A percentile compares a stretch with the other conserved stretches of the same genome.
Conservation (phyloP, 2,113 vertebrate genomes). For the Rattus rattus region DNA sequence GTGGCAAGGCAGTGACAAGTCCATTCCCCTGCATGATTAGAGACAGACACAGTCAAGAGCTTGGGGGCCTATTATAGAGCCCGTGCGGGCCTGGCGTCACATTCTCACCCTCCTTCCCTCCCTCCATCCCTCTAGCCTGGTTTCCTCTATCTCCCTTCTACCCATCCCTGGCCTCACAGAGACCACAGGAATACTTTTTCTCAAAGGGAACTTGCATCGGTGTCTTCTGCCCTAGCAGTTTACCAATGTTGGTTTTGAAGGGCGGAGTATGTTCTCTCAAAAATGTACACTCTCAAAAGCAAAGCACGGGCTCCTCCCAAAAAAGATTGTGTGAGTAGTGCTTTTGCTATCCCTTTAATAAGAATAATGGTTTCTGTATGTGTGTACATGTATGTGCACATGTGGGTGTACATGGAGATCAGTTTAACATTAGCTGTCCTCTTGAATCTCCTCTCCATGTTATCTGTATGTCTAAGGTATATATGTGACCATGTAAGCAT, state of each 20-base stretch:
- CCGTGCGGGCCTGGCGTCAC: accelerated
- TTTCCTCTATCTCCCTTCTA: not conserved
- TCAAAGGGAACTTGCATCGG: not conserved
- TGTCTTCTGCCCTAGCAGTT: not conserved
- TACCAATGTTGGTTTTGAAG: not conserved
- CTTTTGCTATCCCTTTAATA: not conserved
- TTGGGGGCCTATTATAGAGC: not conserved
- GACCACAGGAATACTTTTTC: not conserved
- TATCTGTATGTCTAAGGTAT: not conserved
- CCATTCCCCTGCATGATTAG: not conserved
- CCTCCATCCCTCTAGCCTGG: not conserved
- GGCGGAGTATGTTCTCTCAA: not conserved
- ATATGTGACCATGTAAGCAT: not conserved
- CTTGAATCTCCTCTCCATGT: not conserved
- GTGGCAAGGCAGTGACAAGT: not conserved
- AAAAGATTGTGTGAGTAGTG: not conserved
- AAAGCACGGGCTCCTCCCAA: not conserved
- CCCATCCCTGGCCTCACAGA: not conserved
- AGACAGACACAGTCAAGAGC: not conserved
- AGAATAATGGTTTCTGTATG: not conserved
- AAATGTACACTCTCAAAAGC: not conserved
- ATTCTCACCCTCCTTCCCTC: not conserved
- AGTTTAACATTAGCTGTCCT: not conserved
- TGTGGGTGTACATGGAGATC: not conserved
- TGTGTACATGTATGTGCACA: not conserved